Conservation (phyloP, 2,888 invertebrate species). For the Rhingia rostrata region DNA sequence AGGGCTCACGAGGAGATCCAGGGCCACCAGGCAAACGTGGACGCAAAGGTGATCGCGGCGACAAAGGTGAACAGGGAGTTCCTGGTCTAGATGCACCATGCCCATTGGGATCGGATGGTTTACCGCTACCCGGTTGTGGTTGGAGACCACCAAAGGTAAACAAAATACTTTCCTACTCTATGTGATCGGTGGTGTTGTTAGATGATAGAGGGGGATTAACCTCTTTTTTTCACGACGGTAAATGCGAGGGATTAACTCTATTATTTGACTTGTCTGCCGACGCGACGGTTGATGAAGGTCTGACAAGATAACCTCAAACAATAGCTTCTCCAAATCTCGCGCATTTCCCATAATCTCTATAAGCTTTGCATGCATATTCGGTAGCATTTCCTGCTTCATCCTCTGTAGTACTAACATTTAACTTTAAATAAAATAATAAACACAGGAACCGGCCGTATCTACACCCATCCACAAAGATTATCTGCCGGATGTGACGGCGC, state of each 20-base stretch:
- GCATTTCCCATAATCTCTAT: not conserved
- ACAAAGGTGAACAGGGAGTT: slow-evolving; percentile 97
- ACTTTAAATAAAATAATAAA: slow-evolving; percentile 54
- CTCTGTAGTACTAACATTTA: slow-evolving; percentile 55
- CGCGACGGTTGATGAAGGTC: slow-evolving; percentile 9
- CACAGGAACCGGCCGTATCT: slow-evolving; percentile 83
- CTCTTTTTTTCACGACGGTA: slow-evolving; percentile 6
- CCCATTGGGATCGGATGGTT: slow-evolving; percentile 96
- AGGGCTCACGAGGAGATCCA: slow-evolving; percentile 90
- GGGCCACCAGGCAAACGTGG: slow-evolving; percentile 95
- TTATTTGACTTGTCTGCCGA: not conserved
- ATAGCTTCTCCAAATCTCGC: not conserved
- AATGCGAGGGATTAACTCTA: not conserved
- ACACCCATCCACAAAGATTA: slow-evolving; percentile 85
- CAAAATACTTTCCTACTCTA: slow-evolving; percentile 16
- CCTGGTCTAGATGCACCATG: slow-evolving; percentile 99
- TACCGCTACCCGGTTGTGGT: slow-evolving; percentile 97
- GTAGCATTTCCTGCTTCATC: slow-evolving; percentile 23
- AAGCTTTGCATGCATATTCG: slow-evolving; percentile 47
- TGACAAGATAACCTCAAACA: slow-evolving; percentile 18
- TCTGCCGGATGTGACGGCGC: slow-evolving; percentile 85
- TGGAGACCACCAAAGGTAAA: slow-evolving; percentile 94
- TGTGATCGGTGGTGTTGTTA: slow-evolving; percentile 12
- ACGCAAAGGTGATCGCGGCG: slow-evolving; percentile 95
- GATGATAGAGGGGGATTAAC: not conserved